Conservation (phyloP, 2,888 invertebrate genomes). For the Atethmia centrago region DNA sequence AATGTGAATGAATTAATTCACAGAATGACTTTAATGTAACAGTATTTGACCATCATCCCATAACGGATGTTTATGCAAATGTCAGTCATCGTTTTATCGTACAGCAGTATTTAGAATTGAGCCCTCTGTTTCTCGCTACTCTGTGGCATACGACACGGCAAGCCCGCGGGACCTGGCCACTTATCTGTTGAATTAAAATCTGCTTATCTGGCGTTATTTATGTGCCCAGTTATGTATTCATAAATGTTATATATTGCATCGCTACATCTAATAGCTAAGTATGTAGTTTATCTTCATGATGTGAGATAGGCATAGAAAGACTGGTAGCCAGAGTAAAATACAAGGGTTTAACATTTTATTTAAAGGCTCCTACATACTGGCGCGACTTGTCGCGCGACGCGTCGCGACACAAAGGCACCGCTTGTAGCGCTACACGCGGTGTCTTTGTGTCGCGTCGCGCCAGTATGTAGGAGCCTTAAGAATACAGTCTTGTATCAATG, state of each 20-base stretch:
- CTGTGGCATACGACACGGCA: slow-evolving; percentile 22
- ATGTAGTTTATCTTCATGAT: slow-evolving; percentile 48
- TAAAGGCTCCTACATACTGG: too few species aligned
- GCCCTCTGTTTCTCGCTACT: slow-evolving; percentile 29
- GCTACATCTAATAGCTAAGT: slow-evolving; percentile 43
- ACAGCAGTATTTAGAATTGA: neutral
- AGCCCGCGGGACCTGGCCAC: slow-evolving; percentile 55
- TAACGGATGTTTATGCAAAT: neutral
- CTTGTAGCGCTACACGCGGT: too few species aligned
- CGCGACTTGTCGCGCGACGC: too few species aligned
- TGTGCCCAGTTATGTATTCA: slow-evolving; percentile 64
- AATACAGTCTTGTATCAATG: neutral
- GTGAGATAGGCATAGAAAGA: slow-evolving; percentile 27
- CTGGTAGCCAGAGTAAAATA: slow-evolving; percentile 18
- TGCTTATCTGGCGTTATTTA: slow-evolving; percentile 68
- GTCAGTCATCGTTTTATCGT: neutral
- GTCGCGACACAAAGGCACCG: too few species aligned
- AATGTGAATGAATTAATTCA: too few species aligned
- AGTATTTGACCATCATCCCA: neutral
- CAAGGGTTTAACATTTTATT: neutral
- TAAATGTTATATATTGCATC: slow-evolving; percentile 59
- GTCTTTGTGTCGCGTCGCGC: too few species aligned
- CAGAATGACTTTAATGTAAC: slow-evolving; percentile 4
- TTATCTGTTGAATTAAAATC: slow-evolving; percentile 69
- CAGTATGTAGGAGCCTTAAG: too few species aligned